A percentile compares a stretch with the other conserved stretches of the same genome.
Evolutionary conservation across 2,797 vertebrate species (phyloP).

Genomic region (Melopsittacus undulatus): DNA sequence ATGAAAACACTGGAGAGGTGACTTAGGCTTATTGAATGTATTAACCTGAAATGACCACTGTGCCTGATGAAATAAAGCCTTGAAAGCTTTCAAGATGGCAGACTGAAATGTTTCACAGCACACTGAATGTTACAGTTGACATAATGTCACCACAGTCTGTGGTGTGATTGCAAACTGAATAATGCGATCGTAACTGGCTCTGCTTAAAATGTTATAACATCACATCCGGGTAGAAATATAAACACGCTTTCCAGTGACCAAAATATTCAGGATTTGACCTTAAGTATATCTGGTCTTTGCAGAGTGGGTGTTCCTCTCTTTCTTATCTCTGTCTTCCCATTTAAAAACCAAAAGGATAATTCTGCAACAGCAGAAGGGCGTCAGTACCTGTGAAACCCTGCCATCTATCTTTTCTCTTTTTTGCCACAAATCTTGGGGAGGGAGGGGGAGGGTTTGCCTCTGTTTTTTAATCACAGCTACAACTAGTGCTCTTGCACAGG

Average conservation of each 20-base stretch:
- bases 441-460: background rate
- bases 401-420: background rate
- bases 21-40: background rate
- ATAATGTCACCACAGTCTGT: background rate
- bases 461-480: background rate
- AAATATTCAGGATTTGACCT: background rate
- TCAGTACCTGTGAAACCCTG: background rate
- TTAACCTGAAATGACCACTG: slow-evolving; percentile 12
- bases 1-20: background rate
- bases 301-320: background rate
- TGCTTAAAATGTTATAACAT: background rate
- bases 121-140: background rate
- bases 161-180: background rate
- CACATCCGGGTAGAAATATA: background rate
- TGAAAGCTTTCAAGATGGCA: background rate
- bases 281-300: background rate
- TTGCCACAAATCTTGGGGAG: background rate
- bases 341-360: background rate
- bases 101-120: background rate
- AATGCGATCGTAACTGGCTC: background rate
- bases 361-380: background rate
- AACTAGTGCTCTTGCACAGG: background rate
- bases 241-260: background rate
- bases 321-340: background rate
- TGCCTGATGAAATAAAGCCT: background rate